phyloP scores from a whole-genome alignment of 1,140 invertebrate genomes.

The Telenomus remus region DNA sequence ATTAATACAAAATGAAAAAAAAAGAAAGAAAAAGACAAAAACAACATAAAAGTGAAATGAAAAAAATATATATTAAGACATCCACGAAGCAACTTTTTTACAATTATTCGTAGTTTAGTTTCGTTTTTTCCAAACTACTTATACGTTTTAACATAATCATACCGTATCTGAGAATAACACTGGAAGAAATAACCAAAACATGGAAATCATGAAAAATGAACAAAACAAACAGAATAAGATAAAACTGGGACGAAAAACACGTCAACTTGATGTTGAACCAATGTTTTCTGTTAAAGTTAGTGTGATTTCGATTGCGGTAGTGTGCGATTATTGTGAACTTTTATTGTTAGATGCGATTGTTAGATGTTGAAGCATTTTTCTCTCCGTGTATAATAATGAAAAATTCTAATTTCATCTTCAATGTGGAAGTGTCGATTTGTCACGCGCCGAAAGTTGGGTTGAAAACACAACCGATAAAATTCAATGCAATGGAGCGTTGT shows the following conservation, averaged over 20 bases:
- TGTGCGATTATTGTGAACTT: conserved; percentile 47
- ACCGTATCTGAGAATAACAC: conserved; percentile 26
- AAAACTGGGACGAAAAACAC: conserved; percentile 6
- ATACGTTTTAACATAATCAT: conserved; percentile 49
- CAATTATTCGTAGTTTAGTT: conserved; percentile 51
- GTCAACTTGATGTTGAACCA: conserved; percentile 32
- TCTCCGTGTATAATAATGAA: conserved; percentile 52
- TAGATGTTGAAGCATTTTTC: conserved; percentile 56
- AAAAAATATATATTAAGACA: conserved; percentile 43
- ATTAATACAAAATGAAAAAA: conserved; percentile 19
- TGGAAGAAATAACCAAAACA: conserved; percentile 49
- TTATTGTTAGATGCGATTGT: conserved; percentile 50
- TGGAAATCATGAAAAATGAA: neutral
- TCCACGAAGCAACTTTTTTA: conserved; percentile 51
- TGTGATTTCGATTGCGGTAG: conserved; percentile 48
- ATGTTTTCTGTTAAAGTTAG: conserved; percentile 53
- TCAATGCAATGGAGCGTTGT: conserved; percentile 27
- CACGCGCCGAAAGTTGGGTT: conserved; percentile 34
- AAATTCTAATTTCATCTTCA: conserved; percentile 42
- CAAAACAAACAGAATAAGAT: neutral
- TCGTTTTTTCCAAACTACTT: conserved; percentile 42
- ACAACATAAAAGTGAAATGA: conserved; percentile 10
- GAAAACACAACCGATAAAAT: conserved; percentile 27
- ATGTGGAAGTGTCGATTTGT: conserved; percentile 39
- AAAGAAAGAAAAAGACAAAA: conserved; percentile 24